Evolutionary conservation across 2,113 vertebrate species (phyloP), one percentile per base, ranked within the genome.

Genomic region (Accipiter virgatus): DNA sequence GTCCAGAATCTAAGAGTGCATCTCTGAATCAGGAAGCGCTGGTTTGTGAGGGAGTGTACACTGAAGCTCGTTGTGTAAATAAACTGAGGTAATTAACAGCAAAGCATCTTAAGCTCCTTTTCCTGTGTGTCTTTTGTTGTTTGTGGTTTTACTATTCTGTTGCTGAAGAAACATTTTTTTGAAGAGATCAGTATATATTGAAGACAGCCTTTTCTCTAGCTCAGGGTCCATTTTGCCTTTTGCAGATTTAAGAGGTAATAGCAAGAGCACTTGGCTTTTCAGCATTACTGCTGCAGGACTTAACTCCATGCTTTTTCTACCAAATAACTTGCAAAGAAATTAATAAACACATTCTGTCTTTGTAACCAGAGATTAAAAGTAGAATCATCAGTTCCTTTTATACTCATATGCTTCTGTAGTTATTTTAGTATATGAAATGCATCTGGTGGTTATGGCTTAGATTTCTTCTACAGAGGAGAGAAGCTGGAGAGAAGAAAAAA

Each of bases 71-170:
- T 13, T 95, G 87, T 80, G 78, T 95, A 16, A 98, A 98, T 71
- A 98, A 98, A 36, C 94, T 98, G 45, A 98, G 98, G 98, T 98
- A 93, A 98, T 9, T 32, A n/a, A 45, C 4, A 42, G 11, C 40
- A 12, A 84, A 65, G 40, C 19, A 53, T 22, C n/a, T 61, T 34
- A 25, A 91, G 27, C 11, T 29, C 38, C 26, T 80, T 73, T 9
- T 65, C 21, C 52, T 84, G 26, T 53, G 27, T 77, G 36, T 63
- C 13, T 91, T 45, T 26, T 2, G 0, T 5, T 88, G 12, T 29
- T 77, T 93, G 52, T 75, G 61, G 34, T 6, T 86, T 86, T 42
- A 26, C 34, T 82, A 2, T 67, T 32, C 22, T 58, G 22, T 77
- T 86, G 23, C n/a, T 48, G 3, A 58, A 80, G 63, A 34, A 75